These are phyloP conservation scores for Orthosia incerta DNA, from an alignment of 2,888 invertebrate species.

Conservation along the genomic window DNA sequence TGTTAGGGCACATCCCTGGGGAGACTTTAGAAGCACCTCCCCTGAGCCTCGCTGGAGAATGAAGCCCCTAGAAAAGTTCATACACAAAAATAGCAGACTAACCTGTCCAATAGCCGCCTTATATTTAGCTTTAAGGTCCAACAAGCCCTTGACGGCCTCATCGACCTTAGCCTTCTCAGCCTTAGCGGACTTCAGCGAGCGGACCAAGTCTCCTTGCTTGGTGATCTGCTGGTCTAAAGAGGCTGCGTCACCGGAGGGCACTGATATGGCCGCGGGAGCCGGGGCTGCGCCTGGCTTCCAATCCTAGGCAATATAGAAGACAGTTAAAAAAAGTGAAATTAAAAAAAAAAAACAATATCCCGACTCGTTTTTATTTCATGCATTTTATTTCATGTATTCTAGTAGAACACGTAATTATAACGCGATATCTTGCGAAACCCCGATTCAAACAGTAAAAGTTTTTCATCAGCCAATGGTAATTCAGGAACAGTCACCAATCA, in stretches of 20 bases:
- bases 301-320: constrained; percentile 64
- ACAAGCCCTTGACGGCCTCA: constrained; percentile 89
- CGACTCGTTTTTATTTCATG: neutral
- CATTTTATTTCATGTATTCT: no score
- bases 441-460: no score
- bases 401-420: no score
- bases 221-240: constrained; percentile 78
- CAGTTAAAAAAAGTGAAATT: neutral
- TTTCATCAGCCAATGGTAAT: no score
- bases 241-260: constrained; percentile 40
- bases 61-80: no score
- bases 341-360: no score
- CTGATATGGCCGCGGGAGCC: constrained; percentile 36
- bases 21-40: no score
- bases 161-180: constrained; percentile 83
- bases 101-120: constrained; percentile 86
- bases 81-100: neutral
- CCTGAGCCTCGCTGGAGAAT: no score
- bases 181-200: constrained; percentile 93
- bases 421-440: no score
- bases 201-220: constrained; percentile 81
- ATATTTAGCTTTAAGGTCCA: constrained; percentile 94
- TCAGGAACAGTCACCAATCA: no score
- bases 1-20: no score
- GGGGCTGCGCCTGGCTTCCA: constrained; percentile 48